A percentile compares a stretch with the other conserved stretches of the same genome.
Evolutionary conservation across 2,797 vertebrate genomes (phyloP).

Genomic region (Borostomias antarcticus): DNA sequence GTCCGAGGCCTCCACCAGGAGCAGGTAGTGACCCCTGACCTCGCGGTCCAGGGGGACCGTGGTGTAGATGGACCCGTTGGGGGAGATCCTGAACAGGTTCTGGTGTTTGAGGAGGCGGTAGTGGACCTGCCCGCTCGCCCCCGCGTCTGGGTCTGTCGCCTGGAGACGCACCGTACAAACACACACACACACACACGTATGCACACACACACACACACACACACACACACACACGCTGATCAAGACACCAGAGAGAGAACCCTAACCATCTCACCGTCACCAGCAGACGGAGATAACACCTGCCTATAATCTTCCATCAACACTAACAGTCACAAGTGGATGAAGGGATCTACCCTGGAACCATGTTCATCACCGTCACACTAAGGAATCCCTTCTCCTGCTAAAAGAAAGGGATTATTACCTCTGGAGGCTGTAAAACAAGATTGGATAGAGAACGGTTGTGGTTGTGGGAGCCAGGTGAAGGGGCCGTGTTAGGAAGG

Average conservation of each 20-base stretch:
- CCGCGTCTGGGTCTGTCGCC: constrained; percentile 92
- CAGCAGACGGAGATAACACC: too few species aligned
- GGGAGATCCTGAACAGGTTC: constrained; percentile 87
- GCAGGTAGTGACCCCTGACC: constrained; percentile 83
- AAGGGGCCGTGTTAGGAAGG: too few species aligned
- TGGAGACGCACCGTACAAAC: constrained; percentile 58
- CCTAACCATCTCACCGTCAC: constrained; percentile 1
- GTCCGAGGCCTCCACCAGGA: constrained; percentile 89
- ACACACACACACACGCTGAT: not conserved
- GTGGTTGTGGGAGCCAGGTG: too few species aligned
- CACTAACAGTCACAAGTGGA: too few species aligned
- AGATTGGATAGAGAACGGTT: too few species aligned
- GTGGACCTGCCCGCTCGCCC: constrained; percentile 87
- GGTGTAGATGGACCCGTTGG: constrained; percentile 89
- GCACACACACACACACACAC: not conserved
- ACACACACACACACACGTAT: constrained; percentile 3
- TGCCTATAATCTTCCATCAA: too few species aligned
- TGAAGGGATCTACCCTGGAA: too few species aligned
- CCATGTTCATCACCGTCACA: too few species aligned
- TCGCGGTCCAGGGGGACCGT: constrained; percentile 87
- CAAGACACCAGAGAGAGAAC: constrained; percentile 2
- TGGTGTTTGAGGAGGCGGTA: constrained; percentile 89
- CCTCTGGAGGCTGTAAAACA: too few species aligned
- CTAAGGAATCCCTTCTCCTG: too few species aligned
- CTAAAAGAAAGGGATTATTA: too few species aligned